Base-by-base conservation (phyloP, 2,113 vertebrate species). In the Pseudorasbora parva region DNA sequence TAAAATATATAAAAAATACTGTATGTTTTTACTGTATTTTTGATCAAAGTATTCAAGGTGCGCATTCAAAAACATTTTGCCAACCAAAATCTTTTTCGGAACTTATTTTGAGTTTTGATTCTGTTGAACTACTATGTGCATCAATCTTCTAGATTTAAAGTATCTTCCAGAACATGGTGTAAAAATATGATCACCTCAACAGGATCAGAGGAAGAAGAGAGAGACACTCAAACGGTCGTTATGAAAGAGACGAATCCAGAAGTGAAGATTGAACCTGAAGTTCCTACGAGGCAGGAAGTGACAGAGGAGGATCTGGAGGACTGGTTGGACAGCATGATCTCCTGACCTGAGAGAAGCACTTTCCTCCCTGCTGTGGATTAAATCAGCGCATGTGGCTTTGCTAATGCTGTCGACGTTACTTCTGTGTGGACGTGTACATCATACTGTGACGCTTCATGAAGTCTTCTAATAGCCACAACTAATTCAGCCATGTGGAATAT, bases 301-400 rank as follows among this genome's bases (percentile, higher is more conserved):
- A 96, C 95, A 0, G 97, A 99, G 83, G 97, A 98, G 62, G 97
- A 98, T 84, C 95, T 99, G 71, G 97, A 99, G 91, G 96, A 98
- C 27, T 99, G 97, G 97, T 89, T 99, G 59, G 98, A 99, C 93
- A 98, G 95, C 89, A 97, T 99, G 96, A 99, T 99, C 85, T 95
- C 96, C 76, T 97, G 92, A 96, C 43, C 0, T 5, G 11, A 5
- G 33, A 23, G 11, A 77, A 54, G 25, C 51, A 54, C 51, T 54
- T 19, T 54, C 51, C 43, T 54, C 51, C 5, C 51, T 1, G 74
- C 33, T 21, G 19, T 41, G 49, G 51, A 76, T 41, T 8, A 57
- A 57, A 57, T n/a, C 17, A 37, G 64, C 64, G 10, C 30, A 41
- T 14, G 73, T 49, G n/a, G 27, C 27, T 75, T 30, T 54, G 27